Percentiles rank a stretch among this genome's conserved stretches.
Evolutionary conservation across 2,888 invertebrate genomes (phyloP).

Genomic region (Macaria liturata): DNA sequence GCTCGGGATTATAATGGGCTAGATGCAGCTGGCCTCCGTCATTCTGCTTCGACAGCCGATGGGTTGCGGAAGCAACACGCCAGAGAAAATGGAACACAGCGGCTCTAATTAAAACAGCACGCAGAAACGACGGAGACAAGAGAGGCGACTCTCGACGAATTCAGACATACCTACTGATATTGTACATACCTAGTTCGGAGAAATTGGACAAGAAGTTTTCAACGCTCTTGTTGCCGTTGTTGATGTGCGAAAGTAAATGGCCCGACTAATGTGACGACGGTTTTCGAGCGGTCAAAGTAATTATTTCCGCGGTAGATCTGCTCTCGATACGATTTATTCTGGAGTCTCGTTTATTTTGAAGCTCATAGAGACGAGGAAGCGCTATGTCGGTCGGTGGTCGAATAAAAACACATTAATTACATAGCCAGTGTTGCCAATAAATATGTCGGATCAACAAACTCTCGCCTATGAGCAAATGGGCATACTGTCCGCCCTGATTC

Average conservation of each 20-base stretch:
- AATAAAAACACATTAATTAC: slow-evolving; percentile 26
- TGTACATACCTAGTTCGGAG: slow-evolving; percentile 34
- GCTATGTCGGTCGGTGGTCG: slow-evolving; percentile 21
- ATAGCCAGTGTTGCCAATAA: slow-evolving; percentile 15
- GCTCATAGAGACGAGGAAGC: slow-evolving; percentile 28
- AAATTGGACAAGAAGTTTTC: slow-evolving; percentile 36
- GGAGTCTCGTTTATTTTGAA: slow-evolving; percentile 28
- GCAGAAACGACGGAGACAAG: slow-evolving; percentile 67
- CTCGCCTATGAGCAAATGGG: slow-evolving; percentile 5
- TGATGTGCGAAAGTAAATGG: slow-evolving; percentile 31
- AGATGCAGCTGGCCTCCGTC: slow-evolving; percentile 39
- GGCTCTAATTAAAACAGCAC: slow-evolving; percentile 79
- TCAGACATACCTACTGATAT: slow-evolving; percentile 57
- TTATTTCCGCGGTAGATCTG: slow-evolving; percentile 34
- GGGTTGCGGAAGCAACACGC: slow-evolving; percentile 68
- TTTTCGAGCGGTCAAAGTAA: slow-evolving; percentile 32
- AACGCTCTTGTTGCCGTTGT: slow-evolving; percentile 32
- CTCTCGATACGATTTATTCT: slow-evolving; percentile 24
- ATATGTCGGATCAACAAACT: slow-evolving; percentile 26
- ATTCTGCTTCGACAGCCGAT: slow-evolving; percentile 58
- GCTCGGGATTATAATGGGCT: slow-evolving; percentile 35
- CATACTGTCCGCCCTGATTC: slow-evolving; percentile 4
- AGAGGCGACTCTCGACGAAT: slow-evolving; percentile 56
- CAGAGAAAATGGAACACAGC: slow-evolving; percentile 78
- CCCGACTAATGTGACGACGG: slow-evolving; percentile 28